Conservation (phyloP, 2,888 invertebrate species). For the Volucella zonaria region DNA sequence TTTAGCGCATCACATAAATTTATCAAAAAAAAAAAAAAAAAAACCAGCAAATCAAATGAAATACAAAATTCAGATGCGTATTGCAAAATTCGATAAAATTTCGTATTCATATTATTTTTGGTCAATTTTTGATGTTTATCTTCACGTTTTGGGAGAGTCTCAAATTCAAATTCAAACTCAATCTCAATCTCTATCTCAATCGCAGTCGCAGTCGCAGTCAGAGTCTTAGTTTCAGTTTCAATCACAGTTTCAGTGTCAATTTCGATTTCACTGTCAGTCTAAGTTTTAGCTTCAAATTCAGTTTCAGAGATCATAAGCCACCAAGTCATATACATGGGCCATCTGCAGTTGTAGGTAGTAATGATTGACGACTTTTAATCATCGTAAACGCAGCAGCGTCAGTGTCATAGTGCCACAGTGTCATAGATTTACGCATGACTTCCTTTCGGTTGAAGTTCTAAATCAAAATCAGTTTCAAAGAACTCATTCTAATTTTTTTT, state of each 20-base stretch:
- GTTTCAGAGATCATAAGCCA: constrained; percentile 63
- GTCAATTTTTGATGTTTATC: constrained; percentile 23
- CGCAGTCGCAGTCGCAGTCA: too few relatives aligned
- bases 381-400: constrained; percentile 66
- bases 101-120: constrained; percentile 56
- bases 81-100: constrained; percentile 66
- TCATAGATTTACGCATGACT: constrained; percentile 39
- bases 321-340: constrained; percentile 37
- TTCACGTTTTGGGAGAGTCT: constrained; percentile 30
- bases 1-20: constrained; percentile 49
- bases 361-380: constrained; percentile 61
- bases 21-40: constrained; percentile 34
- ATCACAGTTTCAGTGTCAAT: neutral
- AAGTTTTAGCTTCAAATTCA: too few relatives aligned
- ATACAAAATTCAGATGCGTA: constrained; percentile 61
- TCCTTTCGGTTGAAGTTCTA: constrained; percentile 32
- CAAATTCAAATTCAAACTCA: too few relatives aligned
- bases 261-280: neutral
- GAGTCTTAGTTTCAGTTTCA: too few relatives aligned
- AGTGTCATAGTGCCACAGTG: too few relatives aligned
- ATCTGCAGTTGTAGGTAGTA: constrained; percentile 68
- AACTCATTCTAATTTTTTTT: constrained; percentile 33
- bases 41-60: constrained; percentile 27
- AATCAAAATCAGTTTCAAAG: constrained; percentile 15
- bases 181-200: too few relatives aligned